These are phyloP conservation scores for Hydrozoanthus tunicans DNA, from an alignment of 64 coral and sea anemone genomes.

Conservation along the genomic window DNA sequence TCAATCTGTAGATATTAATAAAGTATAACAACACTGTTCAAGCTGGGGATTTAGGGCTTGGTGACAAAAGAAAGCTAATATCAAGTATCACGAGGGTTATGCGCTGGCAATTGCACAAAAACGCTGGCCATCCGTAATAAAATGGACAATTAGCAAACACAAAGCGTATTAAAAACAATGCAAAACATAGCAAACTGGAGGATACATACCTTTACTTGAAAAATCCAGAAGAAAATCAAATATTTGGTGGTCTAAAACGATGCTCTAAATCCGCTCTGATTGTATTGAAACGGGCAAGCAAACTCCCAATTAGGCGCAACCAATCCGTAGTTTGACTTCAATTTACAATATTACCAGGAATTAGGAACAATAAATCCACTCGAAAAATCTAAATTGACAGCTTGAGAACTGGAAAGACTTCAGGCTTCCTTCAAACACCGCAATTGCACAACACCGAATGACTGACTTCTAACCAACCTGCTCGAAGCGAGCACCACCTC, in stretches of 20 bases:
- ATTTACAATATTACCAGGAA: not conserved
- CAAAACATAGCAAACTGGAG: not conserved
- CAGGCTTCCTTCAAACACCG: not conserved
- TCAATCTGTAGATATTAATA: not conserved
- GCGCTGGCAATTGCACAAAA: not conserved
- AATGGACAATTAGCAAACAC: not conserved
- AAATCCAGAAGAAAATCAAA: not conserved
- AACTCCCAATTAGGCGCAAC: not conserved
- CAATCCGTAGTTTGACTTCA: not conserved
- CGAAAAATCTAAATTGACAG: not conserved
- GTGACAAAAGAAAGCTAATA: conserved; percentile 10
- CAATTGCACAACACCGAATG: conserved; percentile 22
- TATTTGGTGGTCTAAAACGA: not conserved
- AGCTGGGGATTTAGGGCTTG: not conserved
- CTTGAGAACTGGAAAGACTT: not conserved
- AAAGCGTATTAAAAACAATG: not conserved
- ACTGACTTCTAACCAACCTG: not conserved
- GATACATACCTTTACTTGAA: conserved; percentile 14
- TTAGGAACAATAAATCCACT: not conserved
- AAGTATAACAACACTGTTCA: not conserved
- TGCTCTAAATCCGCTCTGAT: not conserved
- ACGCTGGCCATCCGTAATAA: not conserved
- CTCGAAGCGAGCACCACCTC: conserved; percentile 9
- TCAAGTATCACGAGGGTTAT: not conserved
- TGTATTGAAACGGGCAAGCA: conserved; percentile 30